Evolutionary conservation across 2,888 invertebrate genomes (phyloP).

Genomic region (Apamea anceps): DNA sequence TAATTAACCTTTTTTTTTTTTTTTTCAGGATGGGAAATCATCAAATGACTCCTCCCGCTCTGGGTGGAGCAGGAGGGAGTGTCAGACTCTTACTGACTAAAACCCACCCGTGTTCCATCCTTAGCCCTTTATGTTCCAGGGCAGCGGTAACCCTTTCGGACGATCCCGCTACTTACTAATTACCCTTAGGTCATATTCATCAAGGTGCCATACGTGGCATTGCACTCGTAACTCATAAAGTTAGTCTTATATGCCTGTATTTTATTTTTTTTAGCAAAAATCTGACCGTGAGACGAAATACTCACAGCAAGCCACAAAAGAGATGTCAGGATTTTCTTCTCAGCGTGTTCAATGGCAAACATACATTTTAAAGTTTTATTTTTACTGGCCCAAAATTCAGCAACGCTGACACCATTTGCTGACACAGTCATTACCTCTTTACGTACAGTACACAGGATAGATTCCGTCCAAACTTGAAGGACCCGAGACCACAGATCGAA

Average conservation of each 20-base stretch:
- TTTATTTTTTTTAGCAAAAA: background rate
- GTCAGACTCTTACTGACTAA: too few species aligned
- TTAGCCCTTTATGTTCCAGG: too few species aligned
- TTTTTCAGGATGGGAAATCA: too few species aligned
- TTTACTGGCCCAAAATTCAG: background rate
- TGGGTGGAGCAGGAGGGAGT: too few species aligned
- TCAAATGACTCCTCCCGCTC: too few species aligned
- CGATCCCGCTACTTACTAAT: too few species aligned
- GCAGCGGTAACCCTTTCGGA: too few species aligned
- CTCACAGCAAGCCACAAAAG: background rate
- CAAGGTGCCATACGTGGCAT: background rate
- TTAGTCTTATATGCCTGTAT: background rate
- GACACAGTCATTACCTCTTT: background rate
- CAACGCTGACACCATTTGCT: background rate
- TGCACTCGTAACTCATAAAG: background rate
- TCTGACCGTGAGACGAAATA: background rate
- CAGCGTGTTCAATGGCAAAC: background rate
- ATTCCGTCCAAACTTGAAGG: background rate
- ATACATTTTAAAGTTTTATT: background rate
- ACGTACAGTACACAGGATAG: background rate
- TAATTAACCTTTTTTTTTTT: too few species aligned
- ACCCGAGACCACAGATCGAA: background rate
- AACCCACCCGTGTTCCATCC: too few species aligned
- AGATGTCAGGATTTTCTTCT: background rate
- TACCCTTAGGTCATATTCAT: background rate